Conservation (phyloP, 2,113 vertebrate species). For the Ptilorrhoa leucosticta region DNA sequence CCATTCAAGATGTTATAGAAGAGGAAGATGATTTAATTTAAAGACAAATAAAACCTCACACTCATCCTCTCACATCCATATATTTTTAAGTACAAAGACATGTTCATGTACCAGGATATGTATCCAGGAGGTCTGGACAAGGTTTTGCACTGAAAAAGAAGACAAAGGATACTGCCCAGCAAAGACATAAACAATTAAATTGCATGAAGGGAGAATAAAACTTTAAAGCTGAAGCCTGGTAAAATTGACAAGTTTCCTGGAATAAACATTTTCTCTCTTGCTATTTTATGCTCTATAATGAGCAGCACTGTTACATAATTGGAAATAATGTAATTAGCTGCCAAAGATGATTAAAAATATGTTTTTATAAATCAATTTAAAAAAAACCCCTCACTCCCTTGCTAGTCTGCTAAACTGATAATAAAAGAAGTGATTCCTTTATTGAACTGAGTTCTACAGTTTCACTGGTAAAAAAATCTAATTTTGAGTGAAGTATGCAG, state of each 20-base stretch:
- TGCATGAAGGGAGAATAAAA: background rate
- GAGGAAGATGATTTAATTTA: background rate
- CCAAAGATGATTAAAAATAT: background rate
- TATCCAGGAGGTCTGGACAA: background rate
- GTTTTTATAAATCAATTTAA: background rate
- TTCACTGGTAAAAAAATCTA: background rate
- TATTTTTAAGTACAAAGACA: background rate
- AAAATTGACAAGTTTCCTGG: background rate
- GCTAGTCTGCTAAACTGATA: background rate
- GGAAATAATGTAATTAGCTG: background rate
- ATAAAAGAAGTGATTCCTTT: background rate
- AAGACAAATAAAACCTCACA: background rate
- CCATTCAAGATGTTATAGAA: background rate
- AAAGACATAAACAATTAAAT: background rate
- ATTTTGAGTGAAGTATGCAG: background rate
- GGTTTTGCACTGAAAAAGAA: background rate
- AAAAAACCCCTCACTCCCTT: background rate
- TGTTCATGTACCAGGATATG: rapidly evolving
- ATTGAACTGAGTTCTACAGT: background rate
- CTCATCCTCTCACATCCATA: background rate
- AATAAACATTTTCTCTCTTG: background rate
- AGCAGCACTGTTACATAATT: background rate
- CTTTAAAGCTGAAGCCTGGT: background rate
- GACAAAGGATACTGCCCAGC: background rate
- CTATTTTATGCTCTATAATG: background rate